phyloP scores from a whole-genome alignment of 2,113 vertebrate species.

The Phrynosoma platyrhinos region DNA sequence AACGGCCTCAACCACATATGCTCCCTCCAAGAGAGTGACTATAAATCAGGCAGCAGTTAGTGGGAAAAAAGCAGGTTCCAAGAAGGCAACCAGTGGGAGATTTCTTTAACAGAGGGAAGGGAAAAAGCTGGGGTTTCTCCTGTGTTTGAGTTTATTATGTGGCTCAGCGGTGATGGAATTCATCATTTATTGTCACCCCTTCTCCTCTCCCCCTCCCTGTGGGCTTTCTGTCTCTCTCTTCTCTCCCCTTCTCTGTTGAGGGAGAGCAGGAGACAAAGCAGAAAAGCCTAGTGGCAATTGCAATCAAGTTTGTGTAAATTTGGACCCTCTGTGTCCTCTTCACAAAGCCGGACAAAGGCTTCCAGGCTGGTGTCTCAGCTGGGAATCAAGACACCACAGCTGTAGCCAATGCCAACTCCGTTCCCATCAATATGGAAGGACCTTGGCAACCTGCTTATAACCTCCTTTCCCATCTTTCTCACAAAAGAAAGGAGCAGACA shows the following conservation, averaged over 20 bases:
- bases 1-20: constrained; percentile 78
- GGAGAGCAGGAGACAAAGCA: constrained; percentile 78
- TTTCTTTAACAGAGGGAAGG: neutral
- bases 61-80: constrained; percentile 83
- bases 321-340: constrained; percentile 75
- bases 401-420: constrained; percentile 89
- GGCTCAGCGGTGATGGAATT: constrained; percentile 77
- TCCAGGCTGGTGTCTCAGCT: constrained; percentile 87
- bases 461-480: constrained; percentile 80
- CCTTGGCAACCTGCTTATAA: constrained; percentile 79
- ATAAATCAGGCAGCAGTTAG: constrained; percentile 89
- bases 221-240: neutral
- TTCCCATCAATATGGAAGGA: constrained; percentile 86
- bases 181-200: constrained; percentile 73
- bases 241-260: neutral
- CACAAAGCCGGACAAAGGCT: constrained; percentile 86
- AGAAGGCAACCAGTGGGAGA: constrained; percentile 71
- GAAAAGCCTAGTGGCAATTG: constrained; percentile 65
- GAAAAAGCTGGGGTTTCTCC: constrained; percentile 37
- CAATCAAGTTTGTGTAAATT: constrained; percentile 88
- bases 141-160: constrained; percentile 64
- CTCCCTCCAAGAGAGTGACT: constrained; percentile 75
- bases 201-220: neutral
- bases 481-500: constrained; percentile 80
- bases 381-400: constrained; percentile 84